These are phyloP conservation scores for Dryobota labecula DNA, from an alignment of 2,888 invertebrate genomes.

Conservation along the genomic window DNA sequence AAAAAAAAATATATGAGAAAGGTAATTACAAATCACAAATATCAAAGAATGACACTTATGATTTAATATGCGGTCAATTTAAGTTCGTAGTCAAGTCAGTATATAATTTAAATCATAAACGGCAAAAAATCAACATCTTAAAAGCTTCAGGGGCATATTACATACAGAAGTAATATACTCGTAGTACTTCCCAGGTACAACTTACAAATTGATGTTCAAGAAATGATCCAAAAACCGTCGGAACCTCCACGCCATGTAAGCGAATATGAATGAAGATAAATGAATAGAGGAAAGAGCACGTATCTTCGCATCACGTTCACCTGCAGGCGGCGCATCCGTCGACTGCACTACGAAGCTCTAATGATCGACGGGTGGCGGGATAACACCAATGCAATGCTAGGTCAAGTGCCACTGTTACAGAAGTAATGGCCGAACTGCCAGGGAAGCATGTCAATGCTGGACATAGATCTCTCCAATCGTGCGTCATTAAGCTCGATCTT, in stretches of 20 bases:
- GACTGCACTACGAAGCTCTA: constrained; percentile 31
- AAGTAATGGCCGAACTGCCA: not conserved
- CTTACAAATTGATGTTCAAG: not conserved
- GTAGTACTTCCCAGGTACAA: not conserved
- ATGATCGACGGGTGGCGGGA: constrained; percentile 30
- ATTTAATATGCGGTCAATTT: not conserved
- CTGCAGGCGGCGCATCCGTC: constrained; percentile 33
- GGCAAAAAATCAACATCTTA: not conserved
- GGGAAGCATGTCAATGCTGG: no score
- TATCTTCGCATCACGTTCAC: constrained; percentile 41
- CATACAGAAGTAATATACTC: not conserved
- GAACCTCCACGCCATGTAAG: constrained; percentile 16
- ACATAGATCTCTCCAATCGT: no score
- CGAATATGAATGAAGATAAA: constrained; percentile 51
- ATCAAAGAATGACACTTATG: not conserved
- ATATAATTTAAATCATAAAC: not conserved
- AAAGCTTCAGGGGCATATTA: not conserved
- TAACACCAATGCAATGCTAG: not conserved
- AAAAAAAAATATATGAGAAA: no score
- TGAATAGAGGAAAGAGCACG: constrained; percentile 35
- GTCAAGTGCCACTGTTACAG: not conserved
- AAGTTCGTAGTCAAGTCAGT: not conserved
- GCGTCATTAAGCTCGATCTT: no score
- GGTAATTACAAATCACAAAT: not conserved
- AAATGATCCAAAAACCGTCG: constrained; percentile 15